Conservation (phyloP, 1,140 invertebrate species). For the Zaprionus nigranus region DNA sequence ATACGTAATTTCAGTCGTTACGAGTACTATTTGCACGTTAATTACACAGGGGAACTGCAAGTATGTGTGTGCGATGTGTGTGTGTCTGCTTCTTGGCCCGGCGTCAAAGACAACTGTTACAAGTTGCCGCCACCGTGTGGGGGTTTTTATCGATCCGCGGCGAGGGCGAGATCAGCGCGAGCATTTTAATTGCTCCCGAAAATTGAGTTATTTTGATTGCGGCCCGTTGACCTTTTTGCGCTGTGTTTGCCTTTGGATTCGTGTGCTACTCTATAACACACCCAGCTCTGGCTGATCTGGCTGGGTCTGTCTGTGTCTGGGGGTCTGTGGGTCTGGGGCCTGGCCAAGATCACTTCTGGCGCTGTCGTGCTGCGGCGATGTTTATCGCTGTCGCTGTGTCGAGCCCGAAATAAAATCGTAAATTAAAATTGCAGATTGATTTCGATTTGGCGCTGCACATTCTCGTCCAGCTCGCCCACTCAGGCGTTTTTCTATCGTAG, state of each 20-base stretch:
- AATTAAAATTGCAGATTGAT: constrained; percentile 78
- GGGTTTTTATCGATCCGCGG: constrained; percentile 51
- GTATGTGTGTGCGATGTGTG: constrained; percentile 9
- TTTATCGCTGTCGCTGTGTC: constrained; percentile 58
- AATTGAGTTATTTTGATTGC: constrained; percentile 83
- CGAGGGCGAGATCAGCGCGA: constrained; percentile 46
- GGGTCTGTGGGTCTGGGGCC: constrained; percentile 26
- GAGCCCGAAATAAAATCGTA: constrained; percentile 66
- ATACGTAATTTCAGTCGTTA: constrained; percentile 70
- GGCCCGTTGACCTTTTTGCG: constrained; percentile 77
- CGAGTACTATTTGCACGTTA: constrained; percentile 76
- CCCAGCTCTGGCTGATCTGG: constrained; percentile 50
- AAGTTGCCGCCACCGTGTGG: constrained; percentile 71
- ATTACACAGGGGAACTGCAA: constrained; percentile 67
- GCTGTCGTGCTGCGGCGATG: constrained; percentile 71
- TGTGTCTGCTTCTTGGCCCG: not conserved
- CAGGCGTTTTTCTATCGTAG: constrained; percentile 1
- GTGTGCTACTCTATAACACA: constrained; percentile 50
- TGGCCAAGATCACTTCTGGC: constrained; percentile 72
- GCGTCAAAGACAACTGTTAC: constrained; percentile 52
- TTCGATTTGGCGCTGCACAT: constrained; percentile 60
- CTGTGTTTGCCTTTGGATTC: constrained; percentile 9
- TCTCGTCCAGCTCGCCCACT: constrained; percentile 34
- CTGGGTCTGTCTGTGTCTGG: constrained; percentile 4
- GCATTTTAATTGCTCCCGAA: constrained; percentile 80